Conservation (phyloP, 2,113 vertebrate genomes). For the Eudyptes chrysolophus region DNA sequence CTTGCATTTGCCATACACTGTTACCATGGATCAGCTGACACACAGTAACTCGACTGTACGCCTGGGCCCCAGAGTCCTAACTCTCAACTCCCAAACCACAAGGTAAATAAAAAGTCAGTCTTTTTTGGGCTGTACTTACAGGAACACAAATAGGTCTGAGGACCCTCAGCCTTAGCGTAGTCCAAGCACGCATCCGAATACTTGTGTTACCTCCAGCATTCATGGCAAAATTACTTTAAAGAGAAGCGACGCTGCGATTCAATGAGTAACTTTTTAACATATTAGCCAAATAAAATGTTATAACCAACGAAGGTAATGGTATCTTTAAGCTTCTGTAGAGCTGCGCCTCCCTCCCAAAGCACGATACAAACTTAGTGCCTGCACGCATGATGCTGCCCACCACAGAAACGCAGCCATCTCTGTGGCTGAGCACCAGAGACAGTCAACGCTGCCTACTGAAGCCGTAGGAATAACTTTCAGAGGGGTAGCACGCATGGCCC, state of each 20-base stretch:
- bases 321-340: neutral
- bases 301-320: rapidly evolving
- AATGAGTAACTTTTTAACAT: neutral
- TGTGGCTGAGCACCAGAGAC: neutral
- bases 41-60: neutral
- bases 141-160: conserved; percentile 1
- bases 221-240: neutral
- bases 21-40: neutral
- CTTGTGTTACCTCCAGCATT: neutral
- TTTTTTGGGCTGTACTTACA: neutral
- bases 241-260: neutral
- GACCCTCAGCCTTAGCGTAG: neutral
- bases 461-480: rapidly evolving
- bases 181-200: neutral
- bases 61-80: neutral
- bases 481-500: neutral
- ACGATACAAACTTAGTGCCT: rapidly evolving
- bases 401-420: neutral
- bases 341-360: neutral
- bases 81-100: conserved; percentile 24
- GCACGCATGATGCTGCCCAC: rapidly evolving
- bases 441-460: neutral
- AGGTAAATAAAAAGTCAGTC: conserved; percentile 1
- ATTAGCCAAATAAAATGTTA: neutral
- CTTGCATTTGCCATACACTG: neutral